Evolutionary conservation across 2,797 vertebrate species (phyloP).

Genomic region (Gastrophryne carolinensis): DNA sequence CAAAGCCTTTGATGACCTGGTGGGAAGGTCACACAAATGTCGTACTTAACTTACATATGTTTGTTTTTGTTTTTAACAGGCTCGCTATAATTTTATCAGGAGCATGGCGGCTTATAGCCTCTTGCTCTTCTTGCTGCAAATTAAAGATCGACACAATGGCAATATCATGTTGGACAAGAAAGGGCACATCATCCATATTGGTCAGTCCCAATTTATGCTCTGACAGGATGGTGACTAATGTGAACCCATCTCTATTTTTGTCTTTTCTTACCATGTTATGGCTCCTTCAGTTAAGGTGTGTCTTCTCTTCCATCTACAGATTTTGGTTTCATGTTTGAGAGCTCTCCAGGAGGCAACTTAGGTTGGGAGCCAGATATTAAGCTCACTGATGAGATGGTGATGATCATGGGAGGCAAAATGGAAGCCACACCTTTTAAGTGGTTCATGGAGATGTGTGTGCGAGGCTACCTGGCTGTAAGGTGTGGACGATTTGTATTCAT

Average conservation of each 20-base stretch:
- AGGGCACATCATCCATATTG: constrained; percentile 94
- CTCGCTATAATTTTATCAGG: constrained; percentile 95
- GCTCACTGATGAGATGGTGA: constrained; percentile 97
- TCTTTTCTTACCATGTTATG: not conserved
- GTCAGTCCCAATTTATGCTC: no score
- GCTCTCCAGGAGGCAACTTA: constrained; percentile 92
- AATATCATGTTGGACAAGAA: constrained; percentile 98
- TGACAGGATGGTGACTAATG: no score
- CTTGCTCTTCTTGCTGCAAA: constrained; percentile 91
- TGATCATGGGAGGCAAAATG: constrained; percentile 99
- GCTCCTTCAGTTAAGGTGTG: not conserved
- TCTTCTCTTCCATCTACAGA: constrained; percentile 68
- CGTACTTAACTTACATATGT: no score
- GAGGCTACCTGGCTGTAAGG: constrained; percentile 93
- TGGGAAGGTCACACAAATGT: no score
- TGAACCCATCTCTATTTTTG: no score
- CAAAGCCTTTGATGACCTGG: no score
- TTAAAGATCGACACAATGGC: constrained; percentile 94
- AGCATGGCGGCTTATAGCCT: constrained; percentile 97
- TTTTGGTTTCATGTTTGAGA: constrained; percentile 98
- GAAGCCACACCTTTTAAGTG: constrained; percentile 96
- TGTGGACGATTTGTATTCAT: constrained; percentile 61
- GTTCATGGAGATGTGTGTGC: constrained; percentile 99
- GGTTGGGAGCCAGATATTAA: constrained; percentile 98
- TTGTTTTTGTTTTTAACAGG: constrained; percentile 66